Conservation (phyloP, 2,113 vertebrate species). For the Butorides virescens region DNA sequence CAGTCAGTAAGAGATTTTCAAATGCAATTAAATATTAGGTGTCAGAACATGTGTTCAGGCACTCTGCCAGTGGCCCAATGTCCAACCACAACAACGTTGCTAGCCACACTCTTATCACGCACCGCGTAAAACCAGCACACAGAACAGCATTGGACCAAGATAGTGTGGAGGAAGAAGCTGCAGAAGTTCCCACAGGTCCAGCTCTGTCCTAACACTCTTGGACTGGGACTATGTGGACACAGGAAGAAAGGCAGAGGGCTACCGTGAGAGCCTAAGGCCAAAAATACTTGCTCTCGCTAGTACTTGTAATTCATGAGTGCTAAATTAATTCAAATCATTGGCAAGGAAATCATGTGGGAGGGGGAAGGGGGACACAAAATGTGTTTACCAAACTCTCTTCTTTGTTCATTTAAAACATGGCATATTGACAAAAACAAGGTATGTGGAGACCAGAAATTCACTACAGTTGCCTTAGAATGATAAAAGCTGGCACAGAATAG, state of each 20-base stretch:
- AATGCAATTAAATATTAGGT: background rate
- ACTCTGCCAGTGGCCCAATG: background rate
- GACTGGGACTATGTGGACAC: fast-evolving
- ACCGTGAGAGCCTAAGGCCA: background rate
- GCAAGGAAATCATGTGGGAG: background rate
- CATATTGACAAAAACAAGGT: background rate
- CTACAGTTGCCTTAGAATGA: background rate
- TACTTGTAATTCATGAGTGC: background rate
- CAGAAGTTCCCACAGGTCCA: background rate
- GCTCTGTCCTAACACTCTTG: background rate
- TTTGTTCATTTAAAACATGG: background rate
- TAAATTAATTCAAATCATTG: background rate
- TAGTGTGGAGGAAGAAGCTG: fast-evolving
- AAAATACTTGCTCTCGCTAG: background rate
- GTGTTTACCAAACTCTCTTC: background rate
- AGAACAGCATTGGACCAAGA: background rate
- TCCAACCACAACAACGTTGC: background rate
- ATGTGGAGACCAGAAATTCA: background rate
- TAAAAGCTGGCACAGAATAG: background rate
- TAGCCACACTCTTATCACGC: background rate
- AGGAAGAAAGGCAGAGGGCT: background rate
- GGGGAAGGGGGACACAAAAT: background rate
- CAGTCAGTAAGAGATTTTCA: background rate
- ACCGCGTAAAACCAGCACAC: background rate
- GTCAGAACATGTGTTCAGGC: background rate